phyloP scores from a whole-genome alignment of 2,797 vertebrate genomes.

The Molossus molossus region DNA sequence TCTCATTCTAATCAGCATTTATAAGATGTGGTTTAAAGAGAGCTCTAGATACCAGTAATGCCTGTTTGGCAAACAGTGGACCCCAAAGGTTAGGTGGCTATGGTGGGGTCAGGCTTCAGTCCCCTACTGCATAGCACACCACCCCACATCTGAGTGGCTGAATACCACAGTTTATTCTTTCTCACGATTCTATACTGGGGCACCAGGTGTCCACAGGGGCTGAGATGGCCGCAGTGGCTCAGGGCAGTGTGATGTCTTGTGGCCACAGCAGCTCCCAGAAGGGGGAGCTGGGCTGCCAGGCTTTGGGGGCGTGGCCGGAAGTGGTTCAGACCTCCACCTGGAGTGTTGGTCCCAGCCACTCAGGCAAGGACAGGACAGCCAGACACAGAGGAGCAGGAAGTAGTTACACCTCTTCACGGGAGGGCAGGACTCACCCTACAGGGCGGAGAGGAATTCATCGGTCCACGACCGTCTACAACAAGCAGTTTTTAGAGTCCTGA shows the following conservation, averaged over 20 bases:
- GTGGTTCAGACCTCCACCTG: not conserved
- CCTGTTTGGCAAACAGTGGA: not conserved
- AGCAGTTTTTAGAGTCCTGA: not conserved
- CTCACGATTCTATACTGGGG: no score
- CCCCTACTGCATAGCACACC: accelerated
- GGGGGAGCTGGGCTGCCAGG: not conserved
- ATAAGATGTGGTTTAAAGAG: not conserved
- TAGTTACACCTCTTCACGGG: accelerated
- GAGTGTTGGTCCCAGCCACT: not conserved
- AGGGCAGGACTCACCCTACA: not conserved
- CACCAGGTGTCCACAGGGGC: accelerated
- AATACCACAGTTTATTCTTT: accelerated
- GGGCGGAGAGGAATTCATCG: not conserved
- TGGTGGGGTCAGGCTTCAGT: not conserved
- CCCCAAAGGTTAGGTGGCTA: not conserved
- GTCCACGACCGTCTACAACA: accelerated
- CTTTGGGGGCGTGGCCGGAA: not conserved
- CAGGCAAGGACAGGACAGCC: not conserved
- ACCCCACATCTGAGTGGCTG: not conserved
- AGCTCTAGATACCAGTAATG: accelerated
- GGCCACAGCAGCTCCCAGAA: not conserved
- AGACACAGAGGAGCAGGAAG: not conserved
- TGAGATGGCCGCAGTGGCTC: not conserved
- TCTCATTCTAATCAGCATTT: not conserved
- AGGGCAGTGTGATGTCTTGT: not conserved